Conservation (phyloP, 1,140 invertebrate species). For the Drosophila ficusphila region DNA sequence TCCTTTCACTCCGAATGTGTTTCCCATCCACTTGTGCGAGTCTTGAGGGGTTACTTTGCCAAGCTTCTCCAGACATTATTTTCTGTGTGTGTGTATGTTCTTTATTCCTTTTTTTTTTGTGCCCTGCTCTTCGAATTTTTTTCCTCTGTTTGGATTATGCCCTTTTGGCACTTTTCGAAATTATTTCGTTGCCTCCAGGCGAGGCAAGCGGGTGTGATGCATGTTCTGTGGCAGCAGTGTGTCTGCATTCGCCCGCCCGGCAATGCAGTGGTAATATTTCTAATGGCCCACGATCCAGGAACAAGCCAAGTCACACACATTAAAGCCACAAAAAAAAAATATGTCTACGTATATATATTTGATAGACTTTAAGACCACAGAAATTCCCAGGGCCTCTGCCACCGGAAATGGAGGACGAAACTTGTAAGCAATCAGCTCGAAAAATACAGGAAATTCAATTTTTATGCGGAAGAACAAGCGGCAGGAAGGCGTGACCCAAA, state of each 20-base stretch:
- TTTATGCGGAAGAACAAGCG: conserved; percentile 61
- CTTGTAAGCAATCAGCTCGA: conserved; percentile 62
- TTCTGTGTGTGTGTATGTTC: conserved; percentile 31
- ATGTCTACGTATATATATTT: neutral
- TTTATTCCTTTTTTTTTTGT: conserved; percentile 32
- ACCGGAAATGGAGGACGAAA: conserved; percentile 62
- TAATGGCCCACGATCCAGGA: conserved; percentile 47
- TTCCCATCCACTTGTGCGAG: conserved; percentile 61
- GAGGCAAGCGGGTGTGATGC: conserved; percentile 24
- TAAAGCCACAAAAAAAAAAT: neutral
- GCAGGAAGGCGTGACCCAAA: conserved; percentile 42
- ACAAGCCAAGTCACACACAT: conserved; percentile 7
- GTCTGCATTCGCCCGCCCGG: conserved; percentile 32
- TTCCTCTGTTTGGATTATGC: conserved; percentile 60
- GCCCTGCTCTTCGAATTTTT: conserved; percentile 11
- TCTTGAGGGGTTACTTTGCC: conserved; percentile 75
- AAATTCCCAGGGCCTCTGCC: conserved; percentile 12
- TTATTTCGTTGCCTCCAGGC: conserved; percentile 66
- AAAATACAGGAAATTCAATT: conserved; percentile 77
- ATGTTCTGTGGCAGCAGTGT: conserved; percentile 45
- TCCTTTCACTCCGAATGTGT: conserved; percentile 61
- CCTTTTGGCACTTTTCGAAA: conserved; percentile 80
- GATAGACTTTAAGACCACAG: conserved; percentile 33
- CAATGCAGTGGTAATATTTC: conserved; percentile 66
- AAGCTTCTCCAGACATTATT: conserved; percentile 65